Base-by-base conservation (phyloP, 2,113 vertebrate genomes). In the Microtus richardsoni region DNA sequence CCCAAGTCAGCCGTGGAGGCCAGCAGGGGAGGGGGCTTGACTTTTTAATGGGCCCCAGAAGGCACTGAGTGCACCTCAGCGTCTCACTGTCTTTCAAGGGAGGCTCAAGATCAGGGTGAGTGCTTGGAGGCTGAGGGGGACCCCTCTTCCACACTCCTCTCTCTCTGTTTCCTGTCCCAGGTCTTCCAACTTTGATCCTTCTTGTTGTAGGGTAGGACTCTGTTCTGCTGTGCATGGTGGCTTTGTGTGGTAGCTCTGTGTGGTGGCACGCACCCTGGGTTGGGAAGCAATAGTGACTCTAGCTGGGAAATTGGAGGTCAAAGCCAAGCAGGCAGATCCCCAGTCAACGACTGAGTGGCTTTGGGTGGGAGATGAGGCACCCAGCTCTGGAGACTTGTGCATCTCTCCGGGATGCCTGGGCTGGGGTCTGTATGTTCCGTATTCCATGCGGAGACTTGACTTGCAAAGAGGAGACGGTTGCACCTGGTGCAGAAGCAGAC, bases 1-100 rank as follows among this genome's bases (percentile, higher is more conserved):
- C 98, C 98, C 97, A 98, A 98, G 77, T 98, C 95, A 98, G 98
- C 98, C 98, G 97, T 98, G 98, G 96, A 98, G 95, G 98, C 98
- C 98, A 98, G 98, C 97, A 93, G 91, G 98, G 96, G 90, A 68
- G 88, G 92, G 96, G 90, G 91, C 0, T 88, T 17, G 52, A 96
- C 97, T 98, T 98, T 98, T 98, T 98, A 98, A 98, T 90, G 73
- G 88, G 85, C 94, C 19, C 96, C 78, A n/a, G 95, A 87, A 94
- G 78, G 87, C 88, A 95, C 92, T 73, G 95, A 78, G 93, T 93
- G 88, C 89, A 83, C 62, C 91, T 70, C 89, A 71, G 75, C 89
- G 33, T 95, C 95, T 97, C 64, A 8, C 54, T 73, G 83, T 91
- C 71, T 84, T 89, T 91, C 70, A 33, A 74, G 24, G 60, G 93